Percentiles rank a stretch among this genome's conserved stretches.
Evolutionary conservation across 2,797 vertebrate genomes (phyloP).

Genomic region (Hippopotamyrus pictus): DNA sequence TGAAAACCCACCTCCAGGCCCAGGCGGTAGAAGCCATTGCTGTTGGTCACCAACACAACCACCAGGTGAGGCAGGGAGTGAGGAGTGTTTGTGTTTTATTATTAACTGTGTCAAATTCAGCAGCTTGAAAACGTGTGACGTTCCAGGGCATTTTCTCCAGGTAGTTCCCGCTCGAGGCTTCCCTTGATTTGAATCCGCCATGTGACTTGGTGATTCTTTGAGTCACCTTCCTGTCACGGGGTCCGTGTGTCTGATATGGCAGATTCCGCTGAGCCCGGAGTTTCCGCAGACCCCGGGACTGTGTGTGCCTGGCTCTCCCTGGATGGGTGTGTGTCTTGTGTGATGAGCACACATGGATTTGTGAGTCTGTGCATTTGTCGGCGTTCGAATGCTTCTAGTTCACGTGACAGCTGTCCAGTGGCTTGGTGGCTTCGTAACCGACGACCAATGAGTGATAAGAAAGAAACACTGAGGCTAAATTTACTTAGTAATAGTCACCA

Average conservation of each 20-base stretch:
- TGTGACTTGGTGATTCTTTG: not conserved
- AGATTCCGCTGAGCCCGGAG: not conserved
- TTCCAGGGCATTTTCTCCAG: not conserved
- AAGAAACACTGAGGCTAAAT: slow-evolving; percentile 19
- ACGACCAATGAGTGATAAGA: slow-evolving; percentile 30
- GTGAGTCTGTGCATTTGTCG: not conserved
- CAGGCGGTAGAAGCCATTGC: slow-evolving; percentile 71
- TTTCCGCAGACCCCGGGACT: not conserved
- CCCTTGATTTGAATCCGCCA: not conserved
- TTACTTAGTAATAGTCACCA: not conserved
- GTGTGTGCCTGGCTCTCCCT: not conserved
- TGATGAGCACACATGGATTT: not conserved
- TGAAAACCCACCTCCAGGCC: slow-evolving; percentile 90
- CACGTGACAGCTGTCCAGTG: not conserved
- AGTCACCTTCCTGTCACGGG: not conserved
- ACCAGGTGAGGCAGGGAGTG: slow-evolving; percentile 64
- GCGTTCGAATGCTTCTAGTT: not conserved
- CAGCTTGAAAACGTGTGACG: not conserved
- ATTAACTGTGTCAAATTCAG: not conserved
- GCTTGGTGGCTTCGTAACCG: not conserved
- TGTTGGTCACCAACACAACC: slow-evolving; percentile 90
- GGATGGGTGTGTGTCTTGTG: not conserved
- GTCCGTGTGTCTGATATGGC: not conserved
- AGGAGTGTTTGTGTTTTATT: not conserved
- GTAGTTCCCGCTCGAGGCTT: not conserved